A percentile compares a stretch with the other conserved stretches of the same genome.
Conservation (phyloP, 2,797 vertebrate species). For the Rhincodon typus region DNA sequence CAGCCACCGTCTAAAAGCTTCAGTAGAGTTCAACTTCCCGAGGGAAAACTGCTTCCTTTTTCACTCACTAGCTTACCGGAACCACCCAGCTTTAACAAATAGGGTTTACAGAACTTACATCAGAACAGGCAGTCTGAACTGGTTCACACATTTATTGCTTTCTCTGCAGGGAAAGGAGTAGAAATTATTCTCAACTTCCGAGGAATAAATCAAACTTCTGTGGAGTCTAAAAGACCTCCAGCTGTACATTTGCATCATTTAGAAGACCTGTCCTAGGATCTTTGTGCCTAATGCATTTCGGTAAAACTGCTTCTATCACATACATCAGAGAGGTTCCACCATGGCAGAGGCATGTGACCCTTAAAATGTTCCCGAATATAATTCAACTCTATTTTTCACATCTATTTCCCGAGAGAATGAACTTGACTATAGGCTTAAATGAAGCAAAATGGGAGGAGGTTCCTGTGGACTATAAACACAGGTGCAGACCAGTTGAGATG, state of each 20-base stretch:
- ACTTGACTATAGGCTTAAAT: background rate
- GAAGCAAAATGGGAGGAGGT: background rate
- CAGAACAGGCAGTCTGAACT: slow-evolving; percentile 2
- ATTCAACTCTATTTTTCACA: background rate
- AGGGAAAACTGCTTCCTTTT: slow-evolving; percentile 8
- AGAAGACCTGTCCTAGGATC: background rate
- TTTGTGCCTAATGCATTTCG: background rate
- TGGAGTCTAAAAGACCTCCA: background rate
- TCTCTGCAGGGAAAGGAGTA: background rate
- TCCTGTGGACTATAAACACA: background rate
- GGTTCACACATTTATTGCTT: background rate
- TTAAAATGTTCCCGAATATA: background rate
- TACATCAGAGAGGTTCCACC: background rate
- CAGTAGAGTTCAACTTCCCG: slow-evolving; percentile 25
- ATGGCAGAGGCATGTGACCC: background rate
- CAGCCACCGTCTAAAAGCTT: slow-evolving; percentile 26
- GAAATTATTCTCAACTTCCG: background rate
- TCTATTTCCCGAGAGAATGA: background rate
- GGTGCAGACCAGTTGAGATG: background rate
- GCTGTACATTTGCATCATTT: background rate
- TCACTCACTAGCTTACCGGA: background rate
- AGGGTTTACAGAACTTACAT: background rate
- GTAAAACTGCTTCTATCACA: background rate
- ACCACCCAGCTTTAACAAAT: slow-evolving; percentile 16
- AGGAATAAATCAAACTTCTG: background rate